Base-by-base conservation (phyloP, 2,797 vertebrate genomes). In the Premnoplex brunnescens region DNA sequence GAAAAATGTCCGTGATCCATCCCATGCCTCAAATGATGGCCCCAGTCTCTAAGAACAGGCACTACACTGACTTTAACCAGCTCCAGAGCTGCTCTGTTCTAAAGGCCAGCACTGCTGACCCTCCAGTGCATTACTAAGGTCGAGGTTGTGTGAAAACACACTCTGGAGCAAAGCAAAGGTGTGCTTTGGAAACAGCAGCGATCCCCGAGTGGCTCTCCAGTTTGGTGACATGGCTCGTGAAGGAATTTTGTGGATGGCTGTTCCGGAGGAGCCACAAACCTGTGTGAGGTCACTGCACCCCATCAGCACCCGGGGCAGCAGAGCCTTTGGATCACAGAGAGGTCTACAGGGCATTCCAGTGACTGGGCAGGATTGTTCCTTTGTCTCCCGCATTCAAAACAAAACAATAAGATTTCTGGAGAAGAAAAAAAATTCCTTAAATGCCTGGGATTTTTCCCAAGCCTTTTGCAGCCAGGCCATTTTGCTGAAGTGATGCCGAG, bases 321-420 rank as follows among this genome's bases (percentile, higher is more conserved):
- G 41, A 19, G 83, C 39, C 81, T 77, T n/a, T 78, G 83, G 73
- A 19, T 64, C n/a, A 17, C 3, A 0, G 20, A 1, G 10, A 43
- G 49, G 34, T 64, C 64, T 55, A 63, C 63, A 85, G 83, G 78
- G 51, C 77, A 51, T 92, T 93, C 68, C 92, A 91, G 55, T 81
- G 81, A 12, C 66, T 64, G 67, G 69, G 68, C 63, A 88, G 34
- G 64, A 66, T 82, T 15, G 2, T 86, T 83, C 64, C 36, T 89
- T 85, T 87, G 68, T 84, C 46, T 92, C n/a, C 46, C 32, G 32
- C 30, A 59, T 78, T 96, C 77, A 91, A 46, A 94, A 52, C 43
- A n/a, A 55, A 83, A 81, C 88, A 95, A n/a, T 81, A 30, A 55
- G 66, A 72, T 73, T 80, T 94, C 81, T 85, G 64, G 71, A 23